phyloP scores from a whole-genome alignment of 30 jellyfish, hydroid and myxozoan species.

The Turritopsis rubra region DNA sequence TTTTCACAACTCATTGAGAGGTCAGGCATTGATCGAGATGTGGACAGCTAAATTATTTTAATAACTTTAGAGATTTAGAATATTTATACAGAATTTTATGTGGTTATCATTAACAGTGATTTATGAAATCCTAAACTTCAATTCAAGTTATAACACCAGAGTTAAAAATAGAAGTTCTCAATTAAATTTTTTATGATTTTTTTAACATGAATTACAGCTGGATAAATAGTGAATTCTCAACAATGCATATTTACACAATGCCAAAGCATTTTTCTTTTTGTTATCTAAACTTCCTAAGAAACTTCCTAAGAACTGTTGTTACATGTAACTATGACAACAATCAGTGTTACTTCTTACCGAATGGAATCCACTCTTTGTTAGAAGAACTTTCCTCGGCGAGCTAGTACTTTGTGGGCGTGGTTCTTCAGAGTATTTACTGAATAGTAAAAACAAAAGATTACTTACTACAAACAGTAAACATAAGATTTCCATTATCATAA shows the following conservation, averaged over 20 bases:
- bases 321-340: not conserved
- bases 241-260: not conserved
- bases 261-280: not conserved
- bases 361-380: conserved; percentile 24
- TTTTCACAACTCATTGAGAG: conserved; percentile 9
- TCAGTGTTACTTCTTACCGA: conserved; percentile 11
- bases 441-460: not conserved
- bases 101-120: not conserved
- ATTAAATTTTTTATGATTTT: not conserved
- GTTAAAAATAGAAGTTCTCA: not conserved
- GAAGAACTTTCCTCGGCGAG: conserved; percentile 42
- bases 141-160: not conserved
- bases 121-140: too few species aligned
- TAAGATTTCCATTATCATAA: not conserved
- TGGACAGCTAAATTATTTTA: not conserved
- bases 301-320: too few species aligned
- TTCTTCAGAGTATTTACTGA: not conserved
- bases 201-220: not conserved
- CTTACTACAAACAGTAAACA: not conserved
- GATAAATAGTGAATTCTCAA: too few species aligned
- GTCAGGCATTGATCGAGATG: conserved; percentile 14
- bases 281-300: not conserved
- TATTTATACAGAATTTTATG: not conserved
- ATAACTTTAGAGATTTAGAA: too few species aligned
- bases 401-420: conserved; percentile 58